Evolutionary conservation across 2,888 invertebrate genomes (phyloP), one percentile per base, ranked within the genome.

Genomic region (Choreutis nemorana): DNA sequence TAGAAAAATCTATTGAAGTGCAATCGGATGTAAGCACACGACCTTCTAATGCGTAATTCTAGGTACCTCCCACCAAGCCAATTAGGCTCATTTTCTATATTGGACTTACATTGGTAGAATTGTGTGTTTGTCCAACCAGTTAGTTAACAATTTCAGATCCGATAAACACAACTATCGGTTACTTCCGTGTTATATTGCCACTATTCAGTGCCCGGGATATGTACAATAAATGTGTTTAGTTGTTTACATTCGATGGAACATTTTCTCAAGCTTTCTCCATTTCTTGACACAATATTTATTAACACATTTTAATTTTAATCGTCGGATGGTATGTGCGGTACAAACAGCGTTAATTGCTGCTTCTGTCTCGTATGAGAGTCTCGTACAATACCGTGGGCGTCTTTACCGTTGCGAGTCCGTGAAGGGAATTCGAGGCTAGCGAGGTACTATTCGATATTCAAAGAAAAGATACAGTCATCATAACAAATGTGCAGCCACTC

Each of bases 401-500:
- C 40, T 44, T 43, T 46, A 46, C 51, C 50, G 45, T 8, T 28
- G 10, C 28, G 20, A 21, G 43, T 56, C 52, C 52, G 48, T 46
- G 48, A 40, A 37, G 41, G 48, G 37, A 48, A 47, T 46, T 51
- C 45, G 43, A 42, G 50, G 54, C 45, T n/a, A n/a, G n/a, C n/a
- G n/a, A n/a, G 32, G 57, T 56, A 58, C 59, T 54, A 57, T 58
- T 44, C 41, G 45, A 43, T 40, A 45, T 46, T 71, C 66, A 77
- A 77, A 72, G 71, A 63, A 77, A 77, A 59, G 55, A 77, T 75
- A 70, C 71, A 77, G 72, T 77, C 77, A 77, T 77, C 75, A 73
- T 68, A 77, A 77, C 75, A 77, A 73, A 77, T 73, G 67, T 63
- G 55, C 60, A 59, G 52, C 53, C 55, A 54, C 57, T 64, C 56